Conservation (phyloP, 1,140 invertebrate genomes). For the Andrena cerasifolii region DNA sequence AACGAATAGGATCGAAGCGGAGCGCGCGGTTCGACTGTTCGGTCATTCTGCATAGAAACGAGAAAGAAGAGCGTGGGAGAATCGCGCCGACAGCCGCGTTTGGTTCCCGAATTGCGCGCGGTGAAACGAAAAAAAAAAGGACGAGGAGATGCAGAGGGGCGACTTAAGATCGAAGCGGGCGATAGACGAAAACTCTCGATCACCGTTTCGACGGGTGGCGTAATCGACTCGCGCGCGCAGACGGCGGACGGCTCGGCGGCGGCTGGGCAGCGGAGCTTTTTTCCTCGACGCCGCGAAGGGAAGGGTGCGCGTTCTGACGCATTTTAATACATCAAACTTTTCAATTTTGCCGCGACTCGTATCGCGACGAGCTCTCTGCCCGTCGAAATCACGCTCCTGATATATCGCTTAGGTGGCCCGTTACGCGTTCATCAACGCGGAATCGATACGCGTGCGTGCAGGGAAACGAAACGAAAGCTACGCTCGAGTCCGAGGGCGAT, state of each 20-base stretch:
- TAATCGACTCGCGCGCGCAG: constrained; percentile 31
- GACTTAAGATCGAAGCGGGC: constrained; percentile 46
- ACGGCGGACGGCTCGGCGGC: too few species aligned
- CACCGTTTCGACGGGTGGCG: constrained; percentile 22
- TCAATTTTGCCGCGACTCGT: constrained; percentile 71
- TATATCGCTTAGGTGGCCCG: constrained; percentile 76
- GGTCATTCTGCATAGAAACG: not conserved
- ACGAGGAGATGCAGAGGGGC: not conserved
- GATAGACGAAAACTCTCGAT: constrained; percentile 50
- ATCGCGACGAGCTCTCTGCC: constrained; percentile 53
- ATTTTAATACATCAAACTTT: constrained; percentile 76
- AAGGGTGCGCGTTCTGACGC: constrained; percentile 40
- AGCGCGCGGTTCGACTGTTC: too few species aligned
- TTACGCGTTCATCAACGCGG: constrained; percentile 67
- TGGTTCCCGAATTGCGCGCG: not conserved
- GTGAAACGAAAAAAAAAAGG: not conserved
- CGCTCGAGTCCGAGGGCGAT: not conserved
- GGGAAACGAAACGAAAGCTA: constrained; percentile 13
- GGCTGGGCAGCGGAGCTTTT: constrained; percentile 8
- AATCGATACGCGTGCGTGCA: constrained; percentile 54
- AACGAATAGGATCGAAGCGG: too few species aligned
- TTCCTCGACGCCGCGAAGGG: constrained; percentile 13
- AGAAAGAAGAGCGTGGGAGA: not conserved
- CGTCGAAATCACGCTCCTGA: constrained; percentile 70
- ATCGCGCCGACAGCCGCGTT: too few species aligned